Evolutionary conservation across 2,113 vertebrate genomes (phyloP).

Genomic region (Saccopteryx bilineata): DNA sequence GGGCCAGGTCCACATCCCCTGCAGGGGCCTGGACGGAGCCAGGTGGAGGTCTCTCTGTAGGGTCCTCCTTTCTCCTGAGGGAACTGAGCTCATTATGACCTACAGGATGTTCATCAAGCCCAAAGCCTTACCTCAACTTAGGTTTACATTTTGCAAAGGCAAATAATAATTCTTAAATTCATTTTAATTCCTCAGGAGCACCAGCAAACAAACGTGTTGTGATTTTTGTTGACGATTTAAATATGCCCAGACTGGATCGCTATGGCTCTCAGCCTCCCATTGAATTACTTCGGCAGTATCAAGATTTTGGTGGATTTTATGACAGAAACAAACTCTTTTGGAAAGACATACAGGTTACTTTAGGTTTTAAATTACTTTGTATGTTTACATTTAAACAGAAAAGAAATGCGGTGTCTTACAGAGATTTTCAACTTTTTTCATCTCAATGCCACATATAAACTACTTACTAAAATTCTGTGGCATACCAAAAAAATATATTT

Average conservation of each 20-base stretch:
- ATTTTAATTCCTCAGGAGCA: conserved; percentile 85
- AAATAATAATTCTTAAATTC: conserved; percentile 48
- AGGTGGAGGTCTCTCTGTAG: neutral
- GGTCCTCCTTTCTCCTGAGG: neutral
- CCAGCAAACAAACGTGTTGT: conserved; percentile 91
- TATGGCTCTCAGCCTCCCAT: conserved; percentile 94
- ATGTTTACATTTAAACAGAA: neutral
- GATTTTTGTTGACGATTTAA: conserved; percentile 94
- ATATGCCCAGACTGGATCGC: conserved; percentile 92
- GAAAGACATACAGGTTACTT: conserved; percentile 92
- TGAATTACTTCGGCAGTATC: conserved; percentile 92
- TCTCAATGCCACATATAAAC: neutral
- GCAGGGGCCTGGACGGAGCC: neutral
- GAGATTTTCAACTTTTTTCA: neutral
- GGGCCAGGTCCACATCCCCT: rapidly evolving
- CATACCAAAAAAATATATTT: neutral
- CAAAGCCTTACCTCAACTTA: neutral
- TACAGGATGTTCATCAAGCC: neutral
- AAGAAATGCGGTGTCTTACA: neutral
- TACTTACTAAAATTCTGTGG: neutral
- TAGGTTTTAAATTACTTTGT: neutral
- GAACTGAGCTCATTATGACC: neutral
- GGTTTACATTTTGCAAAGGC: neutral
- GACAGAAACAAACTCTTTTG: conserved; percentile 92
- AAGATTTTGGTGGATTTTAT: conserved; percentile 93